These are phyloP conservation scores for Casuarius casuarius DNA, from an alignment of 2,113 vertebrate species.

Conservation along the genomic window DNA sequence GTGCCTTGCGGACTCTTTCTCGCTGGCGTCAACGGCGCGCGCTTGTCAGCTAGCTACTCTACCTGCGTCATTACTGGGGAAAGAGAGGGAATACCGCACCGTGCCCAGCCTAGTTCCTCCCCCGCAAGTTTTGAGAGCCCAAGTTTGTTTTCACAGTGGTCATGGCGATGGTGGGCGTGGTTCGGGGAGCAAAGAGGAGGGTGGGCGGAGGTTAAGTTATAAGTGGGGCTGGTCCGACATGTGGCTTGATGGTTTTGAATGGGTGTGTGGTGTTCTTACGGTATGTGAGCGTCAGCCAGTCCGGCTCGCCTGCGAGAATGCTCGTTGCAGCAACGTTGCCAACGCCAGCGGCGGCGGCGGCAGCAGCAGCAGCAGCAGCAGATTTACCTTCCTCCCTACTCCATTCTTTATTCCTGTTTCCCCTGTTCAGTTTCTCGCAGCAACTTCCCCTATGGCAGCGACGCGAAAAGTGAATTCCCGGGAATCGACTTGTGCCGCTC, in stretches of 20 bases:
- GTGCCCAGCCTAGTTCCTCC: not conserved
- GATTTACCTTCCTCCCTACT: not conserved
- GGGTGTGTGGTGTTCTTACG: not conserved
- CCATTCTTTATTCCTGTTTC: not conserved
- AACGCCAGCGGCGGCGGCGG: no score
- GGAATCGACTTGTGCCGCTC: constrained; percentile 48
- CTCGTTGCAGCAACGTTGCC: no score
- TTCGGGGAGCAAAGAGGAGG: not conserved
- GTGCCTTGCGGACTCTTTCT: no score
- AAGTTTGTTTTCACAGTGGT: constrained; percentile 68
- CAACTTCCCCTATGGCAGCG: constrained; percentile 70
- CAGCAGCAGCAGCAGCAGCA: no score
- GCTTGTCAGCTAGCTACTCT: no score
- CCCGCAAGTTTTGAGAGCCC: not conserved
- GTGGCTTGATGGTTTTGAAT: constrained; percentile 63
- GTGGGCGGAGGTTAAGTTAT: constrained; percentile 74
- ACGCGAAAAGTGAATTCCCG: constrained; percentile 38
- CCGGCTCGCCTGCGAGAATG: constrained; percentile 1
- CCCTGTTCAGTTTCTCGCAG: not conserved
- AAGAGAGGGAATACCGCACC: no score
- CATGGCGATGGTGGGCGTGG: not conserved
- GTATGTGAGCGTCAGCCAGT: constrained; percentile 30
- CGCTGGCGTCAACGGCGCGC: no score
- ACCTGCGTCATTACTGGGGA: no score
- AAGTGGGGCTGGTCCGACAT: constrained; percentile 71